Conservation (phyloP, 2,113 vertebrate genomes). For the Laticauda colubrina region DNA sequence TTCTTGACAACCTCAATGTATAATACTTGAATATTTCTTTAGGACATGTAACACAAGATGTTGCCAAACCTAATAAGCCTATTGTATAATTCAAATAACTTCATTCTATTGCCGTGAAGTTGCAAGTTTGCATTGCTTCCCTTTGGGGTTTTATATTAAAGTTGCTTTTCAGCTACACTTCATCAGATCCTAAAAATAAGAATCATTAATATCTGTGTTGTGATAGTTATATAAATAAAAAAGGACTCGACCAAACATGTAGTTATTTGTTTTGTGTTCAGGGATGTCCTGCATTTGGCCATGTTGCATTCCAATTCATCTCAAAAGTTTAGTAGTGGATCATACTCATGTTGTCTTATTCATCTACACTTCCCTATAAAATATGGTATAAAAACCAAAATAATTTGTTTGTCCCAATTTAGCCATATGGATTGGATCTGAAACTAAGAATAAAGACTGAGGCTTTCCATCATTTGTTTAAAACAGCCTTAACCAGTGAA, state of each 20-base stretch:
- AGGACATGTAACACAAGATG: not conserved
- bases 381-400: not conserved
- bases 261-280: not conserved
- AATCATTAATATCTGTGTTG: slow-evolving; percentile 7
- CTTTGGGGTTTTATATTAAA: not conserved
- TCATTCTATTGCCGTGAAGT: not conserved
- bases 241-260: not conserved
- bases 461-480: not conserved
- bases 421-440: not conserved
- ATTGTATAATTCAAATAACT: slow-evolving; percentile 7
- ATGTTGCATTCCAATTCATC: not conserved
- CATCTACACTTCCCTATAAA: not conserved
- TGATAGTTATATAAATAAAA: not conserved
- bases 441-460: not conserved
- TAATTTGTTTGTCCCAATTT: not conserved
- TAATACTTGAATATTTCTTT: not conserved
- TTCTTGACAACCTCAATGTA: not conserved
- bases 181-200: not conserved
- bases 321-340: not conserved
- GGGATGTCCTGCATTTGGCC: not conserved
- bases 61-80: not conserved
- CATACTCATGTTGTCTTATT: not conserved
- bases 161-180: not conserved
- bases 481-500: not conserved
- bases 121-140: not conserved